A percentile compares a stretch with the other conserved stretches of the same genome.
These are phyloP conservation scores for Plodia interpunctella DNA, from an alignment of 1,140 invertebrate species.

Conservation along the genomic window DNA sequence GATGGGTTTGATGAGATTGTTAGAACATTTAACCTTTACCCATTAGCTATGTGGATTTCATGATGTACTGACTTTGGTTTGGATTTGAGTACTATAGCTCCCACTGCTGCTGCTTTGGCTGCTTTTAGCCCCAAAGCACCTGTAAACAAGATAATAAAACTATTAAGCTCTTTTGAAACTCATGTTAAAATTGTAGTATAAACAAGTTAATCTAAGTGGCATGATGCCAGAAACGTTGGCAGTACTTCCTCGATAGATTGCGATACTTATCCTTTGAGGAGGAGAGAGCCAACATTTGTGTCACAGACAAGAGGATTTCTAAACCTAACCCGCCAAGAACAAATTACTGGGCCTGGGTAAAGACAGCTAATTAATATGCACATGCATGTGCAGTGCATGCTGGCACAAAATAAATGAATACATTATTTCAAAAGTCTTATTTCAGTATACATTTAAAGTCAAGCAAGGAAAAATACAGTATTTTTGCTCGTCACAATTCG, in stretches of 20 bases:
- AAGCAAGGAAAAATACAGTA: too few species aligned
- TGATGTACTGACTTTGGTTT: conserved; percentile 49
- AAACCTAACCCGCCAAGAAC: not conserved
- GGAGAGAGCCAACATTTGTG: not conserved
- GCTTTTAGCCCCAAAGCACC: conserved; percentile 62
- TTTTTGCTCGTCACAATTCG: too few species aligned
- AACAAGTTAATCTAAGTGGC: conserved; percentile 9
- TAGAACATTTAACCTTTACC: conserved; percentile 21
- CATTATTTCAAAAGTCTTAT: not conserved
- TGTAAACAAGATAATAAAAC: conserved; percentile 22
- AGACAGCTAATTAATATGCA: not conserved
- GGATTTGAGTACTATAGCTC: conserved; percentile 49
- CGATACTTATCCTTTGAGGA: conserved; percentile 7
- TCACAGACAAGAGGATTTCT: conserved; percentile 1
- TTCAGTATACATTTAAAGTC: too few species aligned
- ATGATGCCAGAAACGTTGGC: conserved; percentile 1
- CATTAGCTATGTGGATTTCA: conserved; percentile 16
- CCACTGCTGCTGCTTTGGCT: conserved; percentile 58
- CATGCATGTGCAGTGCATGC: not conserved
- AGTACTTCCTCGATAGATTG: conserved; percentile 5
- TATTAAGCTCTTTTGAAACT: conserved; percentile 7
- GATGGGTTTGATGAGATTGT: conserved; percentile 7
- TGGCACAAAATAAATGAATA: not conserved
- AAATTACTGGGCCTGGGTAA: not conserved
- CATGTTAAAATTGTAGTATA: not conserved